Conservation (phyloP, 2,797 vertebrate species). For the Tolypeutes matacus region DNA sequence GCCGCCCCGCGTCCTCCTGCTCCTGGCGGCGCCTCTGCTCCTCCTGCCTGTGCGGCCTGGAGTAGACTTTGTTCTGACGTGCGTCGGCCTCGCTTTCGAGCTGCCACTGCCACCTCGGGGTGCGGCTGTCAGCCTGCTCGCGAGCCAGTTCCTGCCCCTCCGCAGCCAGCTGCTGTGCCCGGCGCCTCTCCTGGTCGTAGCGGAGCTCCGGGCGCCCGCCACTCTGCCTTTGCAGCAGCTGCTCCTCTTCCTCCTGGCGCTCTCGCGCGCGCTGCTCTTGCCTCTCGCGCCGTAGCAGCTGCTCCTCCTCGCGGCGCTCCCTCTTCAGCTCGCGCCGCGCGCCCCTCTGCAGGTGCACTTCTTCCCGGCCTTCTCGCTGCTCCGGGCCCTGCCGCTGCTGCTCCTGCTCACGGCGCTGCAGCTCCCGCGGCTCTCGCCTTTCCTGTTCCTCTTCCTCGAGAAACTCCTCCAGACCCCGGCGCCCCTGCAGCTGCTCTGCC, state of each 20-base stretch:
- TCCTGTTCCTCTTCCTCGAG: not conserved
- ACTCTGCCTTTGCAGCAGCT: accelerated
- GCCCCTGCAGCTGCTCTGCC: not conserved
- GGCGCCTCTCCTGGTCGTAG: not conserved
- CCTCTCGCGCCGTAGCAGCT: accelerated
- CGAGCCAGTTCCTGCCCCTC: not conserved
- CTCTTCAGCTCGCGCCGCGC: accelerated
- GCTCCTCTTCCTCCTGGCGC: accelerated
- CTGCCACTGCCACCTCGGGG: slow-evolving; percentile 65
- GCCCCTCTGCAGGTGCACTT: accelerated
- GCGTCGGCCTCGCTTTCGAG: slow-evolving; percentile 69
- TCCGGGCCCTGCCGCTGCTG: not conserved
- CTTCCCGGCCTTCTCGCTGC: not conserved
- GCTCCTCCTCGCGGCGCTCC: too few relatives aligned
- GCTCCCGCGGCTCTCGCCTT: not conserved
- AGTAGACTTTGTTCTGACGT: slow-evolving; percentile 77
- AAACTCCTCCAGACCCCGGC: not conserved
- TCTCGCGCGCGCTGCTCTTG: not conserved
- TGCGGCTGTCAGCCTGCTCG: not conserved
- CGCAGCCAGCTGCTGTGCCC: not conserved
- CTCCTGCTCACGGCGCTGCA: accelerated
- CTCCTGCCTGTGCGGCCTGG: slow-evolving; percentile 63
- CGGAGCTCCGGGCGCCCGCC: not conserved
- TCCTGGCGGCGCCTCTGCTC: not conserved
- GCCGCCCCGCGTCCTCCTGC: not conserved